phyloP scores from a whole-genome alignment of 2,797 vertebrate species.

The Echeneis naucrates region DNA sequence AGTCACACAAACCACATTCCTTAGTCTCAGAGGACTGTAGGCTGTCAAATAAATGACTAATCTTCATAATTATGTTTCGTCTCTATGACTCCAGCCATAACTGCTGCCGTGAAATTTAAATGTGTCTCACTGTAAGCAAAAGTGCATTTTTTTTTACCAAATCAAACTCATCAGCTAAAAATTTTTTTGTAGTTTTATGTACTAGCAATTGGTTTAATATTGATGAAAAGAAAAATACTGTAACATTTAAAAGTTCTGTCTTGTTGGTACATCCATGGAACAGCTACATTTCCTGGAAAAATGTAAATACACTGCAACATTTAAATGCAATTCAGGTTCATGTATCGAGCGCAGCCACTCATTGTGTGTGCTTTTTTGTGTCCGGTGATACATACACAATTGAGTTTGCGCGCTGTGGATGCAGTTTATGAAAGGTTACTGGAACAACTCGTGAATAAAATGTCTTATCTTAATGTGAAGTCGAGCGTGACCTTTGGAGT shows the following conservation, averaged over 20 bases:
- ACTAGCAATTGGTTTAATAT: too few species aligned
- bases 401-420: background rate
- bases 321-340: background rate
- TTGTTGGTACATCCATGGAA: background rate
- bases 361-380: background rate
- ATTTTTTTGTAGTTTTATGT: background rate
- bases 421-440: background rate
- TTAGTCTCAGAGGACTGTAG: background rate
- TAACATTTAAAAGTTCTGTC: background rate
- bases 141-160: background rate
- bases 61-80: background rate
- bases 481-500: too few species aligned
- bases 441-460: too few species aligned
- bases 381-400: background rate
- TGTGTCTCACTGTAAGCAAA: background rate
- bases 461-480: too few species aligned
- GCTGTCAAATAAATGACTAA: background rate
- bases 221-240: too few species aligned
- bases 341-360: background rate
- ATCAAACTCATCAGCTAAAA: background rate
- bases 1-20: conserved; percentile 1
- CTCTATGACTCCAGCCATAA: background rate
- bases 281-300: background rate
- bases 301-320: background rate
- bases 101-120: background rate